Percentiles rank a stretch among this genome's conserved stretches.
Conservation (phyloP, 2,113 vertebrate species). For the Stigmatopora argus region DNA sequence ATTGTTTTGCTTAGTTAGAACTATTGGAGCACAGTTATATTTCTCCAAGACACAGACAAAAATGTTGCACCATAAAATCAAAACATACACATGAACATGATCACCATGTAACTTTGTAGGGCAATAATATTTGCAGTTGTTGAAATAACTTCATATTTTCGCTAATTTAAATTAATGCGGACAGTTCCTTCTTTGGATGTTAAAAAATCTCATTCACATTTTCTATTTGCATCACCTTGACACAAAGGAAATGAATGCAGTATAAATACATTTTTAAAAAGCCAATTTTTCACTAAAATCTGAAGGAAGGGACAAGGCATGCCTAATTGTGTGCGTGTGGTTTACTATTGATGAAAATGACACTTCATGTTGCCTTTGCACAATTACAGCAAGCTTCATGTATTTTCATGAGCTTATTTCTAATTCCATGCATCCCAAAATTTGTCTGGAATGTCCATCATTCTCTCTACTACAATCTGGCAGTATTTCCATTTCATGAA, state of each 20-base stretch:
- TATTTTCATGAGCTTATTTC: slow-evolving; percentile 28
- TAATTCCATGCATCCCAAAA: slow-evolving; percentile 4
- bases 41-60: not conserved
- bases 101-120: too few species aligned
- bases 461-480: slow-evolving; percentile 41
- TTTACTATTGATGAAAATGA: slow-evolving; percentile 51
- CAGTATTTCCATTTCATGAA: slow-evolving; percentile 29
- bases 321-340: slow-evolving; percentile 11
- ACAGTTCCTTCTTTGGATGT: not conserved
- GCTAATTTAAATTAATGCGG: not conserved
- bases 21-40: not conserved
- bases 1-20: too few species aligned
- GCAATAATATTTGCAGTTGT: too few species aligned
- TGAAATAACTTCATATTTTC: too few species aligned
- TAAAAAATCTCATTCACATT: not conserved
- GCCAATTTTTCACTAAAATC: not conserved
- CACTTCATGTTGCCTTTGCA: slow-evolving; percentile 41
- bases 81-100: too few species aligned
- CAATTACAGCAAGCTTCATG: slow-evolving; percentile 53
- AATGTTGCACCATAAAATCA: too few species aligned
- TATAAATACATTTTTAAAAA: not conserved
- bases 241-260: not conserved
- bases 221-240: not conserved
- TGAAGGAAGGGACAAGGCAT: not conserved
- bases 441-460: slow-evolving; percentile 19